Percentiles rank a stretch among this genome's conserved stretches.
These are phyloP conservation scores for Muntiacus muntjak DNA, from an alignment of 2,113 vertebrate species.

Conservation along the genomic window DNA sequence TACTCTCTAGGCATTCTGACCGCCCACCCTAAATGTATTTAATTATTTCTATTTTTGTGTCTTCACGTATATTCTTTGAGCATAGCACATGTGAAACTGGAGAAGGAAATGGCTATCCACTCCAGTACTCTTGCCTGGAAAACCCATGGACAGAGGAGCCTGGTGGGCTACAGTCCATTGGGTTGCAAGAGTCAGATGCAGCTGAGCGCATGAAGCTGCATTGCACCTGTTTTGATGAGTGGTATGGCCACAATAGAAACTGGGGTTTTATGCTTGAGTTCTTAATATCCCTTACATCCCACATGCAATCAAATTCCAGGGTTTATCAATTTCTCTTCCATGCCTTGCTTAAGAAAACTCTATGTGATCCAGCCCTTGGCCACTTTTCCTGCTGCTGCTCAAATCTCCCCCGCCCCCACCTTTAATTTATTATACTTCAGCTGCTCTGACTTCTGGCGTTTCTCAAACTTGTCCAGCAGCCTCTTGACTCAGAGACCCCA, in stretches of 20 bases:
- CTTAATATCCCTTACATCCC: not conserved
- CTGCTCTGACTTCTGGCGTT: not conserved
- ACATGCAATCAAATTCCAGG: not conserved
- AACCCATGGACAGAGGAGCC: not conserved
- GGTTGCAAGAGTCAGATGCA: not conserved
- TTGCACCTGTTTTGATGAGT: not conserved
- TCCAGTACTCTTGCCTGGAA: not conserved
- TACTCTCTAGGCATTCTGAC: not conserved
- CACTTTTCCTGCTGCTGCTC: not conserved
- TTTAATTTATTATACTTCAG: not conserved
- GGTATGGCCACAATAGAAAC: not conserved
- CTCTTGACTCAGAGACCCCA: not conserved
- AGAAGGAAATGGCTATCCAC: not conserved
- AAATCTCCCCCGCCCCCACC: accelerated
- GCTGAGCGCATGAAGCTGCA: not conserved
- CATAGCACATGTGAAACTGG: not conserved
- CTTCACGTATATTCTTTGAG: not conserved
- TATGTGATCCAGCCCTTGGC: not conserved
- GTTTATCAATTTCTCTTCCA: not conserved
- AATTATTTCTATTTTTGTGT: not conserved
- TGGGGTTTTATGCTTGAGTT: not conserved
- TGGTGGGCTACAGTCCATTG: not conserved
- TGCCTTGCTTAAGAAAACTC: not conserved
- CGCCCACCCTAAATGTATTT: not conserved
- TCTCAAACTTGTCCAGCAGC: not conserved